Evolutionary conservation across 2,113 vertebrate species (phyloP).

Genomic region (Cervus canadensis): DNA sequence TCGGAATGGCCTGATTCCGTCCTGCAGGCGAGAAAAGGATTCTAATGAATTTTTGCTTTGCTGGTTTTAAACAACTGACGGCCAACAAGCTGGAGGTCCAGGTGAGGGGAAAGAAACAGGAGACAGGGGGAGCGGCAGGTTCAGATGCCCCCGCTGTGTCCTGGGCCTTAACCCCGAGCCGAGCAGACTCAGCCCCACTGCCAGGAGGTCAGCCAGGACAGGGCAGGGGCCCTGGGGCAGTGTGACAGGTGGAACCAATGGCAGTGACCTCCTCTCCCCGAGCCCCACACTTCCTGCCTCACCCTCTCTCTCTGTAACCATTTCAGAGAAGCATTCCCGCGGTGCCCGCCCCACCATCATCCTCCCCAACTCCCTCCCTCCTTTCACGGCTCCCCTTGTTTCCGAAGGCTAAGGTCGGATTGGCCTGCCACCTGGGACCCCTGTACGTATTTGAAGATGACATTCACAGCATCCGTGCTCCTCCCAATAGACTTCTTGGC

Average conservation of each 20-base stretch:
- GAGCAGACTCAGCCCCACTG: accelerated
- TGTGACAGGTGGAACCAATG: accelerated
- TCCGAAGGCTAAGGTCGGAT: not conserved
- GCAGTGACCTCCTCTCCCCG: not conserved
- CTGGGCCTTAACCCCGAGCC: not conserved
- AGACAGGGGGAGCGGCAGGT: accelerated
- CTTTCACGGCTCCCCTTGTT: not conserved
- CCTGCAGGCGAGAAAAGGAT: not conserved
- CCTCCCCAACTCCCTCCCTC: not conserved
- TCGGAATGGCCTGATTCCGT: accelerated
- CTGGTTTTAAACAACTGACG: not conserved
- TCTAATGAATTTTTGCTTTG: not conserved
- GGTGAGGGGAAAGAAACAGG: not conserved
- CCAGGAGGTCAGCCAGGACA: too few species aligned
- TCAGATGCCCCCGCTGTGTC: accelerated
- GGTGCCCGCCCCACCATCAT: accelerated
- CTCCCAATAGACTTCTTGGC: not conserved
- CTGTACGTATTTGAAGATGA: not conserved
- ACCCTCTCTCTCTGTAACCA: not conserved
- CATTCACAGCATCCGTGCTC: accelerated
- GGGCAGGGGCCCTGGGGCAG: accelerated
- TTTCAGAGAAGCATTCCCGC: not conserved
- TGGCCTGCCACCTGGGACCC: not conserved
- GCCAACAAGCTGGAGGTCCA: not conserved
- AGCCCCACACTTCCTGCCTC: not conserved